Evolutionary conservation across 1,140 invertebrate species (phyloP), one percentile per base, ranked within the genome.

Genomic region (Mya arenaria): DNA sequence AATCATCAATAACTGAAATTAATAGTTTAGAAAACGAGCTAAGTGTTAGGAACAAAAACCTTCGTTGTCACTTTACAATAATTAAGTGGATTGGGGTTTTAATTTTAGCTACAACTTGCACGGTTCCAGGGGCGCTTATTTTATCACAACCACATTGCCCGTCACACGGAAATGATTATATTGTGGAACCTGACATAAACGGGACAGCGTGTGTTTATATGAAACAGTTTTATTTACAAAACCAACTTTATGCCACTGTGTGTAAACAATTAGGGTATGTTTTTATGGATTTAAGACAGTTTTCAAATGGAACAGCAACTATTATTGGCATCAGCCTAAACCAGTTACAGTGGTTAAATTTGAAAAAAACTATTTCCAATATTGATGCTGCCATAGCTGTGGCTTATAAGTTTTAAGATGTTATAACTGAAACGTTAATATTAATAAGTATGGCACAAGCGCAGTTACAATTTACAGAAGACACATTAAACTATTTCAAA

Each of bases 401-500:
- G 44, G 66, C 66, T 52, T 2, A 34, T 30, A 32, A 15, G 15
- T 66, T 13, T 48, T 48, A n/a, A 48, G n/a, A n/a, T n/a, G n/a
- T n/a, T n/a, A n/a, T n/a, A n/a, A n/a, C n/a, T n/a, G n/a, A n/a
- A n/a, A n/a, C n/a, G n/a, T n/a, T n/a, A 62, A 30, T 62, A 19
- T 0, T 6, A 0, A 23, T 62, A 19, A n/a, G 17, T 62, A 77
- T 77, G 74, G 74, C 74, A 65, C 74, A 77, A 66, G 74, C 74
- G 19, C 58, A 77, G 39, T 44, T 75, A 37, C 3, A 6, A 4
- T 75, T 75, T 63, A 75, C 56, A 32, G 63, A 79, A 19, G 62
- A 77, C 23, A 65, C 58, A 3, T 65, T 65, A 52, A 10, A 23
- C 6, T 77, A 65, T 52, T 77, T 77, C 4, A 77, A 28, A 39